Evolutionary conservation across 2,888 invertebrate genomes (phyloP).

Genomic region (Clivina fossor): DNA sequence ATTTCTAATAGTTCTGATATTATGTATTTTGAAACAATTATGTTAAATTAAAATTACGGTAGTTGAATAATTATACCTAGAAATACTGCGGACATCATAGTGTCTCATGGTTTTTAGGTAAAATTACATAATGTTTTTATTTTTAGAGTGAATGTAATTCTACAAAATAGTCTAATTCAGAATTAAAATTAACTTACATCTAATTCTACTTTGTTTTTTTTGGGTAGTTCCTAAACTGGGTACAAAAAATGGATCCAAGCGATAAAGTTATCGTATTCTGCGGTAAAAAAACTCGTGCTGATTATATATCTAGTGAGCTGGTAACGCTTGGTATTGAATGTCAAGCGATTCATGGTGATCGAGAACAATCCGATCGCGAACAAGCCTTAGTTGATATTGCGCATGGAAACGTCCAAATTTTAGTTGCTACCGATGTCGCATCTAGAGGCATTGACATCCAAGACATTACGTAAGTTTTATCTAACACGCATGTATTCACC

Average conservation of each 20-base stretch:
- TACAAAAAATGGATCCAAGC: constrained; percentile 65
- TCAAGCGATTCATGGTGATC: constrained; percentile 86
- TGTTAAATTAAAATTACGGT: too few relatives aligned
- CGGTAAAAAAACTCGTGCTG: constrained; percentile 81
- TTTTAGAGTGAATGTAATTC: too few relatives aligned
- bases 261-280: constrained; percentile 92
- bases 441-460: constrained; percentile 92
- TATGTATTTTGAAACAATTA: too few relatives aligned
- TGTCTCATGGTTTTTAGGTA: too few relatives aligned
- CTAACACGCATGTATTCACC: constrained; percentile 19
- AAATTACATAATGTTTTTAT: too few relatives aligned
- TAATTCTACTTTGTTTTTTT: neutral
- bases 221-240: constrained; percentile 66
- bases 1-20: too few relatives aligned
- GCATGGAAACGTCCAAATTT: constrained; percentile 73
- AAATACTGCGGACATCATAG: too few relatives aligned
- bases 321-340: constrained; percentile 67
- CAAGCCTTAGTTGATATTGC: constrained; percentile 84
- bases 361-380: constrained; percentile 78
- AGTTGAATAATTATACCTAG: too few relatives aligned
- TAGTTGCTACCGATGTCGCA: constrained; percentile 94
- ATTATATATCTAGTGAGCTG: constrained; percentile 80
- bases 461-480: constrained; percentile 70
- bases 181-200: too few relatives aligned
- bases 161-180: too few relatives aligned